Evolutionary conservation across 2,888 invertebrate genomes (phyloP), one percentile per base, ranked within the genome.

Genomic region (Myopa testacea): DNA sequence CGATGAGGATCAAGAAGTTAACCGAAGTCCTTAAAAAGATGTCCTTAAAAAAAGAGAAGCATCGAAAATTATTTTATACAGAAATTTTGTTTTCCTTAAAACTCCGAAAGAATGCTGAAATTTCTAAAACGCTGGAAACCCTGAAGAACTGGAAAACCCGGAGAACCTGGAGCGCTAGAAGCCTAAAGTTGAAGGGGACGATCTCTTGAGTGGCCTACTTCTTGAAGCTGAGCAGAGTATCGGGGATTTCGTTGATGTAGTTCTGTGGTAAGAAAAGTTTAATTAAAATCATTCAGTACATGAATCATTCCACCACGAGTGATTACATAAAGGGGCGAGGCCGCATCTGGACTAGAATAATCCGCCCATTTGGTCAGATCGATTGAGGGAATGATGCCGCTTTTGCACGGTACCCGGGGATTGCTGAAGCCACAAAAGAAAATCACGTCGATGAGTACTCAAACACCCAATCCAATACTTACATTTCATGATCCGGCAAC

Each of bases 321-420:
- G 92, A 93, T 93, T 90, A 94, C 93, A 87, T 92, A 94, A 90
- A 92, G 91, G 82, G 93, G 91, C 65, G 89, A 88, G 72, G 87
- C 84, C 77, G 91, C 89, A 60, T 88, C 88, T 62, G 92, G 91
- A 55, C 91, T 92, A 82, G 88, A 89, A 83, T 90, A 93, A 86
- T 97, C 97, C 26, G 96, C 95, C 97, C 97, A 97, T 90, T 96
- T 96, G 82, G 93, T 93, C 84, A 97, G 92, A 90, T 97, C 97
- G 85, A 97, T 95, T 78, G 93, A 92, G 16, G 97, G 96, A 80
- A 97, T 92, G 72, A 97, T 92, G 81, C 96, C 96, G 85, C 96
- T 96, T 89, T 94, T 93, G 90, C 97, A 97, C 10, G 97, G 96
- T 81, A 97, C 96, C 84, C 97, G 92, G n/a, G 97, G 97, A 90